Evolutionary conservation across 2,797 vertebrate genomes (phyloP), one percentile per base, ranked within the genome.

Genomic region (Dendrocincla fuliginosa): DNA sequence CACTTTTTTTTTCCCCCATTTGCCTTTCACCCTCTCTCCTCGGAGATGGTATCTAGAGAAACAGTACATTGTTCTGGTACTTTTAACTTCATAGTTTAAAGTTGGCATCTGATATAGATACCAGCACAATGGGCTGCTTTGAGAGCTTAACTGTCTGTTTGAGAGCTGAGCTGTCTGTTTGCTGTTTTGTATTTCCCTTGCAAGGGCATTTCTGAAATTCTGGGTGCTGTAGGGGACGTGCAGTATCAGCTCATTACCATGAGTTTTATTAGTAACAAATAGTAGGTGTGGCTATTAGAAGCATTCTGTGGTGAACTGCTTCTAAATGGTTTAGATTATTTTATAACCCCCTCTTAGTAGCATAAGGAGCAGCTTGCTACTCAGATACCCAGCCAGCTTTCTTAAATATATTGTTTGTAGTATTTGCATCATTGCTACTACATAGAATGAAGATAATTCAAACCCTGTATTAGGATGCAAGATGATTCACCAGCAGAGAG

Each of bases 1-100:
- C 10, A 16, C 19, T 44, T 8, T 9, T 56, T 57, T 37, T 28
- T 13, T 4, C 12, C 8, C 15, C 3, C 0, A 0, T n/a, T 64
- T 76, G 55, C 4, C 7, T 53, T 13, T 49, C 16, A 3, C 1
- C 13, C 44, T 74, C 28, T 67, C 2, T 2, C 23, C 16, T 6
- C 24, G 47, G 30, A 59, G 13, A 14, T 46, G 17, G 4, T 50
- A 41, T 33, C 18, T 42, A 13, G 16, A 70, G 32, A 64, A 67
- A 52, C 3, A 52, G 7, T 41, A 3, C 6, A 4, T 5, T 69
- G 3, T 71, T 81, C 14, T 60, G 11, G 7, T 86, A 32, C 28
- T 86, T 83, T 8, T 37, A 41, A 37, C 17, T 44, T 35, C 6
- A 7, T 47, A 11, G 5, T 32, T 78, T 78, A 35, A 50, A 13